Conservation (phyloP, 2,113 vertebrate genomes). For the Cromileptes altivelis region DNA sequence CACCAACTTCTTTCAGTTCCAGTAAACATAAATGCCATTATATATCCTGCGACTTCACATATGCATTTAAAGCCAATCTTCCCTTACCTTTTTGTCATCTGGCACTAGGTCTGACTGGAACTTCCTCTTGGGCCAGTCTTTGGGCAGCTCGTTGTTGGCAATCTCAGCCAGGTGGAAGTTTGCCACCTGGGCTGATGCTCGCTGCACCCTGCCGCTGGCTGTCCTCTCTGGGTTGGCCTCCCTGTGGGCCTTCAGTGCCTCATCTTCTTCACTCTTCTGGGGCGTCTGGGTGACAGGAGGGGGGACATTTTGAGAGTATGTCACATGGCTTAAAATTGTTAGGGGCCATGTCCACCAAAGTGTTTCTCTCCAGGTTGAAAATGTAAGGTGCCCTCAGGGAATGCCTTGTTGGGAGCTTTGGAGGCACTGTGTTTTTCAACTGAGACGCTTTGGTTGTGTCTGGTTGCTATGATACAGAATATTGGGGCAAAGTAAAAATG, state of each 20-base stretch:
- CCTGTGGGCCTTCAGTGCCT: constrained; percentile 80
- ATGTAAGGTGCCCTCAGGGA: too few species aligned
- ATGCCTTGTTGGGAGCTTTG: too few species aligned
- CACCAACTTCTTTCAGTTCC: too few species aligned
- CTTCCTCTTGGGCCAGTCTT: constrained; percentile 96
- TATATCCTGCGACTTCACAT: neutral
- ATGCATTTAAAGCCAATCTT: neutral
- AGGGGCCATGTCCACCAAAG: too few species aligned
- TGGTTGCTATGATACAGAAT: too few species aligned
- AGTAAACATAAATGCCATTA: too few species aligned
- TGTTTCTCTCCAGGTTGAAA: too few species aligned
- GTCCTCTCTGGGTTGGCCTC: constrained; percentile 84
- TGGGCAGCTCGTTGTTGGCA: constrained; percentile 91
- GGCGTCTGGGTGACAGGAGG: constrained; percentile 55
- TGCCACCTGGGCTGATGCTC: constrained; percentile 93
- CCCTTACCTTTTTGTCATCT: constrained; percentile 88
- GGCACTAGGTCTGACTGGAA: constrained; percentile 95
- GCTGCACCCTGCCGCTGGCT: constrained; percentile 87
- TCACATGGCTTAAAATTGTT: too few species aligned
- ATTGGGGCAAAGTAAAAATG: too few species aligned
- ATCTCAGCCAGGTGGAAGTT: constrained; percentile 94
- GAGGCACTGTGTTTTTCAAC: too few species aligned
- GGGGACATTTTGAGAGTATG: neutral
- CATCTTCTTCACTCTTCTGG: constrained; percentile 71
- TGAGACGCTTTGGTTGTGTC: too few species aligned